phyloP scores from a whole-genome alignment of 53 echinoderm and acorn worm genomes.

The Paracentrotus lividus region DNA sequence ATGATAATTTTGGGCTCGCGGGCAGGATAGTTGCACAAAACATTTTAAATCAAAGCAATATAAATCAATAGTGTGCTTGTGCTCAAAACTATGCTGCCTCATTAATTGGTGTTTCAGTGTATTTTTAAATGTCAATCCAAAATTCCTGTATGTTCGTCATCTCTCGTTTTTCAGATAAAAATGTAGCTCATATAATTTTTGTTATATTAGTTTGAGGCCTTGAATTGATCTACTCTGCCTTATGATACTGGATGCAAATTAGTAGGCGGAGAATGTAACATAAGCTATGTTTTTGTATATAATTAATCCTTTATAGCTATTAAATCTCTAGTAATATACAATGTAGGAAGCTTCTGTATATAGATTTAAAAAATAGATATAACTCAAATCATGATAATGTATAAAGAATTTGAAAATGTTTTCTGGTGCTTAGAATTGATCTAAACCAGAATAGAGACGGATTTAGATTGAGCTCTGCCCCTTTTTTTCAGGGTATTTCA shows the following conservation, averaged over 20 bases:
- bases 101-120: neutral
- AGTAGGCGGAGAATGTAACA: neutral
- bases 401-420: neutral
- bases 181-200: neutral
- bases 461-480: too few species aligned
- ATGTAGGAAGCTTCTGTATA: neutral
- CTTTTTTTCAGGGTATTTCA: too few species aligned
- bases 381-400: neutral
- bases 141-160: neutral
- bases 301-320: conserved; percentile 40
- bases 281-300: conserved; percentile 26
- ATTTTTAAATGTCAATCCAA: neutral
- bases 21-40: neutral
- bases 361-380: neutral
- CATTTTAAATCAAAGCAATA: conserved; percentile 7
- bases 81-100: neutral
- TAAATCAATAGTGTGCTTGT: neutral
- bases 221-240: neutral
- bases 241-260: neutral
- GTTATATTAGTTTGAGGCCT: neutral
- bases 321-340: conserved; percentile 27
- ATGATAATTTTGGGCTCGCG: neutral
- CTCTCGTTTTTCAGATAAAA: neutral
- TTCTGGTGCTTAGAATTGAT: neutral
- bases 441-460: neutral